Conservation (phyloP, 2,113 vertebrate species). For the Cryptoleucopteryx plumbea region DNA sequence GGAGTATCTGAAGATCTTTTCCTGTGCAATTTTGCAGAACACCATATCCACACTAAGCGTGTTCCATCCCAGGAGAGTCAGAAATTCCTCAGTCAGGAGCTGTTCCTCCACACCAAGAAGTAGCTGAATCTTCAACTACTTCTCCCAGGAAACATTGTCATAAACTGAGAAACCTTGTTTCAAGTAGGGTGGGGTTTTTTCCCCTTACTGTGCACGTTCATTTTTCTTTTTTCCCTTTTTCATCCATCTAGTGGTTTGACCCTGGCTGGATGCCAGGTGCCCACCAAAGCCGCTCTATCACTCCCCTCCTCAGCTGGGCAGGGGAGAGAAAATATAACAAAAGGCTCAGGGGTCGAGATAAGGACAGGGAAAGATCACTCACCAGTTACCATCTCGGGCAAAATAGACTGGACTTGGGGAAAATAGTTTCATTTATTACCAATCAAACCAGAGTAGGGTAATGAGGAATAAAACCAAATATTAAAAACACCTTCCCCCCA, state of each 20-base stretch:
- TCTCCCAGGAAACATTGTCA: background rate
- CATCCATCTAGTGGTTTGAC: background rate
- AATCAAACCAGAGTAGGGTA: background rate
- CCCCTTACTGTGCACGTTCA: background rate
- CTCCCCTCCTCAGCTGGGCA: background rate
- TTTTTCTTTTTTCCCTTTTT: background rate
- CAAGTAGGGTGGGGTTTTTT: background rate
- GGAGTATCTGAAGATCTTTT: background rate
- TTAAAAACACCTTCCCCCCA: background rate
- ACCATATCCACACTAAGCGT: background rate
- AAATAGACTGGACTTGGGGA: background rate
- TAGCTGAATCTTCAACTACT: background rate
- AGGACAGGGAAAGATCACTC: background rate
- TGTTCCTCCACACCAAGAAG: background rate
- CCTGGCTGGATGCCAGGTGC: background rate
- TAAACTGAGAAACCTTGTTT: background rate
- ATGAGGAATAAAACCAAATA: background rate
- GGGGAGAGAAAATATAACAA: background rate
- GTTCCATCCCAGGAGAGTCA: background rate
- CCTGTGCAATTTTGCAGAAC: background rate
- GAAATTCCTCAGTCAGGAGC: background rate
- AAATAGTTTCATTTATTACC: background rate
- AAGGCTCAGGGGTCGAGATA: rapidly evolving
- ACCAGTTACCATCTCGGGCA: rapidly evolving
- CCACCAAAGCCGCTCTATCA: background rate